Conservation (phyloP, 1,140 invertebrate species). For the Magallana gigas region DNA sequence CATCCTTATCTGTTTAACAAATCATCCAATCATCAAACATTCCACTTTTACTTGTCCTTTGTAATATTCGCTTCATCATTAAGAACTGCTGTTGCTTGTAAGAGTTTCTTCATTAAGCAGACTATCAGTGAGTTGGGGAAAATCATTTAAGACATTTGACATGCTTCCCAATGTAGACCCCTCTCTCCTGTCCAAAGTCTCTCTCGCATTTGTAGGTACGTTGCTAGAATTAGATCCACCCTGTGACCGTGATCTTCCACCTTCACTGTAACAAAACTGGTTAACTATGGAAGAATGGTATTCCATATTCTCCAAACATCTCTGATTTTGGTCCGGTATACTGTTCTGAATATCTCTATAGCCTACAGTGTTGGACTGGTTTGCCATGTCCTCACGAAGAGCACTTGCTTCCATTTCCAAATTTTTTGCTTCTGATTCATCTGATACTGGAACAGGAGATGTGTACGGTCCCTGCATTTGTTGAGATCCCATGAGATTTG, state of each 20-base stretch:
- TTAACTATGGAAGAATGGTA: background rate
- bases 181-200: too few species aligned
- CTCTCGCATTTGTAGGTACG: background rate
- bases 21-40: too few species aligned
- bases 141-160: too few species aligned
- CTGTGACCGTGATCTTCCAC: background rate
- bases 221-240: background rate
- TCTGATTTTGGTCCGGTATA: background rate
- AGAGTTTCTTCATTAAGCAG: too few species aligned
- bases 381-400: background rate
- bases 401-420: background rate
- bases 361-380: background rate
- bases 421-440: background rate
- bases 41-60: too few species aligned
- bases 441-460: background rate
- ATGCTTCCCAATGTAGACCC: too few species aligned
- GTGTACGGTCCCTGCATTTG: background rate
- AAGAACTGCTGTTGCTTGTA: too few species aligned
- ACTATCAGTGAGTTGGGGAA: too few species aligned
- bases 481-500: background rate
- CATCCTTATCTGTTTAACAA: too few species aligned
- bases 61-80: too few species aligned
- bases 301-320: background rate
- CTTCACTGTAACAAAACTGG: background rate
- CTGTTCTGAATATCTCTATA: constrained; percentile 19